Percentiles rank a stretch among this genome's conserved stretches.
Evolutionary conservation across 1,140 invertebrate genomes (phyloP).

Genomic region (Pemphigus obesinymphae): DNA sequence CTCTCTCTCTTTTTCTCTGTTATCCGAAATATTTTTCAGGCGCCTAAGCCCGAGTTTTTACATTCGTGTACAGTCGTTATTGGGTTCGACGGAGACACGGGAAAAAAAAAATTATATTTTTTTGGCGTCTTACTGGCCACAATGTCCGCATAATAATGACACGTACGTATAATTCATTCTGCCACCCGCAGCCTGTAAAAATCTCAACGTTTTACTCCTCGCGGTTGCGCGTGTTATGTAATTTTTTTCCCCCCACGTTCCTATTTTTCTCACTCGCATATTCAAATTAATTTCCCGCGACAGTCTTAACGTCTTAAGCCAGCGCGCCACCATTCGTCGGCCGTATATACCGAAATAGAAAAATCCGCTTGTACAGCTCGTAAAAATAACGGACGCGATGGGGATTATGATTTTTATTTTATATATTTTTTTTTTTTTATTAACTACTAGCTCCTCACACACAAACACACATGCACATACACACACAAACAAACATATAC

Average conservation of each 20-base stretch:
- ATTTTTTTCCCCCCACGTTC: conserved; percentile 7
- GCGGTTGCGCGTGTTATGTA: not conserved
- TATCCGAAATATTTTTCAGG: not conserved
- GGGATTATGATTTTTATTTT: conserved; percentile 17
- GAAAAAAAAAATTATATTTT: conserved; percentile 17
- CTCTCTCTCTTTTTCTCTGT: no score
- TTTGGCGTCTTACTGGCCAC: conserved; percentile 18
- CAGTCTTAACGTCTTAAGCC: conserved; percentile 30
- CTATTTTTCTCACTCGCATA: not conserved
- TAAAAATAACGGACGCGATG: conserved; percentile 19
- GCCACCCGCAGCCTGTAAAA: conserved; percentile 20
- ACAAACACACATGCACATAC: not conserved
- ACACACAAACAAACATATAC: not conserved
- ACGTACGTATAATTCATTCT: conserved; percentile 12
- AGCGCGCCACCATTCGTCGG: not conserved
- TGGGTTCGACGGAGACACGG: not conserved
- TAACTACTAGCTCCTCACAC: not conserved
- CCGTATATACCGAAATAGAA: conserved; percentile 31
- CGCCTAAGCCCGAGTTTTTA: not conserved
- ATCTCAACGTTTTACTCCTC: conserved; percentile 34
- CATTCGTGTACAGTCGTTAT: not conserved
- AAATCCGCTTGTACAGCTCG: conserved; percentile 32
- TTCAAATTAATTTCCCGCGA: conserved; percentile 38
- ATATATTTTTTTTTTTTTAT: not conserved
- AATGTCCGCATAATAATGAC: not conserved